phyloP scores from a whole-genome alignment of 2,888 invertebrate species.

The Hirudinaria manillensis region DNA sequence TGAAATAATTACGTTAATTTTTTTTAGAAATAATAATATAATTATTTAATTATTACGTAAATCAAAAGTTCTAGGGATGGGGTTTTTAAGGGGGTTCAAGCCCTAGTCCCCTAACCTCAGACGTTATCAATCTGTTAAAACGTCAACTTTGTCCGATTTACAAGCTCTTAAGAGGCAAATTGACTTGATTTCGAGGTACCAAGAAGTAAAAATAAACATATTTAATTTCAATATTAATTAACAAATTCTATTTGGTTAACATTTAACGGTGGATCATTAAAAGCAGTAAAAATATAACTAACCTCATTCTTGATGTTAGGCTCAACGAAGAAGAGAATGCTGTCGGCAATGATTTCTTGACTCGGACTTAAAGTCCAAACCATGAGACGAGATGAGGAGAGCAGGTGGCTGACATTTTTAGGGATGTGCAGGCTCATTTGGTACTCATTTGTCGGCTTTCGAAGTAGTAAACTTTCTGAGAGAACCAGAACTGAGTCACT shows the following conservation, averaged over 20 bases:
- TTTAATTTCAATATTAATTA: not conserved
- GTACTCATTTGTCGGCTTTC: not conserved
- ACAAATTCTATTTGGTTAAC: not conserved
- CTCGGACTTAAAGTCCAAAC: slow-evolving; percentile 15
- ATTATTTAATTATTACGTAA: too few species aligned
- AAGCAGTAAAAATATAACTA: not conserved
- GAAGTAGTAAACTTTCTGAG: not conserved
- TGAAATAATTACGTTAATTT: too few species aligned
- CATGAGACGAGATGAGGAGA: slow-evolving; percentile 8
- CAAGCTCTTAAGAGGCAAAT: too few species aligned
- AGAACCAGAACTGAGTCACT: slow-evolving; percentile 1
- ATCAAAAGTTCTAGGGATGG: too few species aligned
- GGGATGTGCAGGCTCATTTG: slow-evolving; percentile 10
- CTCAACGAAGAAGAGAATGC: slow-evolving; percentile 8
- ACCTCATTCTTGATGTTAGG: too few species aligned
- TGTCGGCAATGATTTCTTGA: slow-evolving; percentile 10
- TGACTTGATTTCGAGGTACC: too few species aligned
- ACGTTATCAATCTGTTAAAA: too few species aligned
- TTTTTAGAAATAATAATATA: too few species aligned
- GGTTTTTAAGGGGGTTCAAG: too few species aligned
- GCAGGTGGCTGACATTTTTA: slow-evolving; percentile 10
- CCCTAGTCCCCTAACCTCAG: too few species aligned
- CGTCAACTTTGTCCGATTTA: too few species aligned
- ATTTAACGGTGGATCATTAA: not conserved
- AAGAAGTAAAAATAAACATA: not conserved